Percentiles rank a stretch among this genome's conserved stretches.
These are phyloP conservation scores for Dynastes maya DNA, from an alignment of 2,888 invertebrate species.

Conservation along the genomic window DNA sequence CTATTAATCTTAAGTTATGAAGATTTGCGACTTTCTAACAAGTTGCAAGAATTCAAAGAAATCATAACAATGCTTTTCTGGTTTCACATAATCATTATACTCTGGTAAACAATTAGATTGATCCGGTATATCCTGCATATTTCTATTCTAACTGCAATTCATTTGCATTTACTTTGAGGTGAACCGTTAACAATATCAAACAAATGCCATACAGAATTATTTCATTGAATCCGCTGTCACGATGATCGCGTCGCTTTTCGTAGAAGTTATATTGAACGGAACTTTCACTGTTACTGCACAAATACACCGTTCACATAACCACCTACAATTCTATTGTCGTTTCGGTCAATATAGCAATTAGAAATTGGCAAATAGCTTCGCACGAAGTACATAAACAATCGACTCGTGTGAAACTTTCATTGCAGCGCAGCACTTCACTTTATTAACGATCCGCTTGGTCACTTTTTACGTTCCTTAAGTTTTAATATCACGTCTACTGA, in stretches of 20 bases:
- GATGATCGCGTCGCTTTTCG: slow-evolving; percentile 16
- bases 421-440: not conserved
- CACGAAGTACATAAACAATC: slow-evolving; percentile 13
- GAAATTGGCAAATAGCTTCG: slow-evolving; percentile 51
- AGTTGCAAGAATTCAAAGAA: no score
- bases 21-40: no score
- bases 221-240: slow-evolving; percentile 34
- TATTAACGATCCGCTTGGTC: not conserved
- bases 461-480: not conserved
- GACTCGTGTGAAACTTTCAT: slow-evolving; percentile 35
- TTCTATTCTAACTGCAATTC: no score
- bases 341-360: slow-evolving; percentile 48
- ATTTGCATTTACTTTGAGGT: no score
- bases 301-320: slow-evolving; percentile 24
- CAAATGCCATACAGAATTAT: slow-evolving; percentile 47
- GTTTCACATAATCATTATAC: no score
- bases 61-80: no score
- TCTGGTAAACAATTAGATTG: no score
- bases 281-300: slow-evolving; percentile 47
- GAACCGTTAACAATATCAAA: slow-evolving; percentile 20
- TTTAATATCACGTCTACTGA: not conserved
- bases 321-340: slow-evolving; percentile 45
- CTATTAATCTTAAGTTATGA: no score
- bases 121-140: no score
- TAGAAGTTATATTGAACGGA: slow-evolving; percentile 39